Evolutionary conservation across 2,113 vertebrate species (phyloP).

Genomic region (Eubucco bourcierii): DNA sequence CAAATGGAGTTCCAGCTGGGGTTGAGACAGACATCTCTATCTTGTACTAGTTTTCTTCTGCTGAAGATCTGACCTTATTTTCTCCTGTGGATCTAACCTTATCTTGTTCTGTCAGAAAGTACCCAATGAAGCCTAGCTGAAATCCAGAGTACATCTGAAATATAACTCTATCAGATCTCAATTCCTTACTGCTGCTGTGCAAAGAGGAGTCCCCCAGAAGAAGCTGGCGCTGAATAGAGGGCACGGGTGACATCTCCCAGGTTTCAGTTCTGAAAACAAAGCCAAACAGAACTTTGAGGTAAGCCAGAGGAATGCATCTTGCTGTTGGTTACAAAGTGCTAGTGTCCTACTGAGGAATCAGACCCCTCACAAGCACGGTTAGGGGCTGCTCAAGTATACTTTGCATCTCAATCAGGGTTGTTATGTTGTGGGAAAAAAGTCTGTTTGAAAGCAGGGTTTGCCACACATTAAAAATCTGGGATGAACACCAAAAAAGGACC

Average conservation of each 20-base stretch:
- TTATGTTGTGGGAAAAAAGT: neutral
- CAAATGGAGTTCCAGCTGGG: neutral
- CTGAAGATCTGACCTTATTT: neutral
- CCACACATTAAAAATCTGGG: neutral
- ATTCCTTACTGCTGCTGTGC: neutral
- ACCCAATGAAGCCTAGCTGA: neutral
- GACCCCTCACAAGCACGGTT: neutral
- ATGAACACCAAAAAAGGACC: neutral
- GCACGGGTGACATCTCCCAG: neutral
- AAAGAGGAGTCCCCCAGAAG: constrained; percentile 22
- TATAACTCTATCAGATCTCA: neutral
- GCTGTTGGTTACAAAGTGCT: neutral
- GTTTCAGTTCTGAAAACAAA: constrained; percentile 63
- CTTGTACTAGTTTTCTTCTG: neutral
- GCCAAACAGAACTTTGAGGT: constrained; percentile 40
- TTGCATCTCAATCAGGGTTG: neutral
- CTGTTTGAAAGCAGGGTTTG: neutral
- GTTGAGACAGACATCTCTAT: neutral
- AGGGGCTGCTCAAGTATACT: neutral
- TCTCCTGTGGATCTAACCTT: neutral
- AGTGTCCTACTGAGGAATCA: neutral
- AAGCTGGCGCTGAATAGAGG: constrained; percentile 31
- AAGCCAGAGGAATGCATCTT: neutral
- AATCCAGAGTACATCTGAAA: neutral
- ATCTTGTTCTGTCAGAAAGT: neutral